Percentiles rank a stretch among this genome's conserved stretches.
Evolutionary conservation across 2,888 invertebrate genomes (phyloP).

Genomic region (Chouioia cunea): DNA sequence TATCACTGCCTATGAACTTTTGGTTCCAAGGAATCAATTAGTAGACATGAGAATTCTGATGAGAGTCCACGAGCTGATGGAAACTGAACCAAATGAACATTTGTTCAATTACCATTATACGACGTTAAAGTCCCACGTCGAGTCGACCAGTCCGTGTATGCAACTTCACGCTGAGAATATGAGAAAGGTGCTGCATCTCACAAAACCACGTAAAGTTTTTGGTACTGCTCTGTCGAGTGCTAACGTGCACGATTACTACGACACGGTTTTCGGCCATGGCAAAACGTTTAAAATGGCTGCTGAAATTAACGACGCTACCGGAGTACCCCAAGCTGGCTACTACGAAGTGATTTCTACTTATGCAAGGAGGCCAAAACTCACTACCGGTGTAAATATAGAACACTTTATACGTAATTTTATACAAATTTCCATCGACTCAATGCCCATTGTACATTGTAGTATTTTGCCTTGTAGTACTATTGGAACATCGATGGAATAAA

Average conservation of each 20-base stretch:
- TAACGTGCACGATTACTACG: conserved; percentile 65
- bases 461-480: conserved; percentile 50
- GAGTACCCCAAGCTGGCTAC: conserved; percentile 60
- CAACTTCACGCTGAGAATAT: conserved; percentile 58
- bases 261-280: conserved; percentile 67
- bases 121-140: conserved; percentile 65
- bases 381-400: conserved; percentile 50
- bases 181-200: conserved; percentile 63
- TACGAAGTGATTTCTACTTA: conserved; percentile 53
- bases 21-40: conserved; percentile 64
- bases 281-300: conserved; percentile 59
- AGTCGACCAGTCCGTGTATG: conserved; percentile 68
- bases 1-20: conserved; percentile 66
- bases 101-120: conserved; percentile 70
- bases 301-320: conserved; percentile 60
- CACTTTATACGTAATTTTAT: too few relatives aligned
- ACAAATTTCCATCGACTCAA: too few relatives aligned
- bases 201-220: conserved; percentile 57
- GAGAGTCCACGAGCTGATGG: conserved; percentile 69
- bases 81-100: conserved; percentile 66
- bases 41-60: conserved; percentile 61
- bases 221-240: conserved; percentile 58
- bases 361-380: conserved; percentile 49
- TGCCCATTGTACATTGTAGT: neutral
- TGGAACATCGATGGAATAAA: conserved; percentile 50